Conservation (phyloP, 2,888 invertebrate genomes). For the Campoplex capitator region DNA sequence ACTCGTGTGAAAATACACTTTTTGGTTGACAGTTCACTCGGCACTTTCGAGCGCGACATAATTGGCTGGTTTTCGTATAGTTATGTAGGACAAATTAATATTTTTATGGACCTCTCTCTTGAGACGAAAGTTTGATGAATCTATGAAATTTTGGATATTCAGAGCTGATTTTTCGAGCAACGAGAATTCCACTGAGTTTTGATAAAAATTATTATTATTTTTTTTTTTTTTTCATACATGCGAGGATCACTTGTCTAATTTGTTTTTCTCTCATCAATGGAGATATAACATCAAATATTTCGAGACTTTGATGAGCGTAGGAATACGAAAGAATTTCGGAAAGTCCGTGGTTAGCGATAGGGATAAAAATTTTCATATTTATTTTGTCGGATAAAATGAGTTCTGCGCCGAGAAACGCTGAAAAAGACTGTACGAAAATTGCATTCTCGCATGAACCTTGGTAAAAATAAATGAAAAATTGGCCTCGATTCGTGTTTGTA, state of each 20-base stretch:
- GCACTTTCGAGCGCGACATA: background rate
- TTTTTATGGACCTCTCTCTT: too few relatives aligned
- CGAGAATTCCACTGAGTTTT: background rate
- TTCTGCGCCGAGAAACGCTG: background rate
- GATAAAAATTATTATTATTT: background rate
- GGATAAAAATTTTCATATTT: background rate
- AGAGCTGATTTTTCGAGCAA: background rate
- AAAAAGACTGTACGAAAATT: background rate
- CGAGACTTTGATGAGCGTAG: background rate
- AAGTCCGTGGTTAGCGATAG: background rate
- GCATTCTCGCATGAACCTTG: background rate
- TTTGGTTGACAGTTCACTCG: background rate
- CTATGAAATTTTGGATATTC: background rate
- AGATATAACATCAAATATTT: background rate
- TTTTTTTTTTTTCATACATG: too few relatives aligned
- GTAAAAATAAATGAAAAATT: background rate
- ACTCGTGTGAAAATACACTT: background rate
- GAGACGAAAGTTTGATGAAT: background rate
- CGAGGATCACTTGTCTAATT: background rate
- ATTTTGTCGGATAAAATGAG: background rate
- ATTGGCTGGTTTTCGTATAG: background rate
- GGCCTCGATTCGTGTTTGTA: background rate
- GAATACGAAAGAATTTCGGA: background rate
- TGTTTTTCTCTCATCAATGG: background rate
- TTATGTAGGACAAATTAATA: too few relatives aligned